Percentiles rank a stretch among this genome's conserved stretches.
Conservation (phyloP, 2,888 invertebrate species). For the Hyposoter didymator region DNA sequence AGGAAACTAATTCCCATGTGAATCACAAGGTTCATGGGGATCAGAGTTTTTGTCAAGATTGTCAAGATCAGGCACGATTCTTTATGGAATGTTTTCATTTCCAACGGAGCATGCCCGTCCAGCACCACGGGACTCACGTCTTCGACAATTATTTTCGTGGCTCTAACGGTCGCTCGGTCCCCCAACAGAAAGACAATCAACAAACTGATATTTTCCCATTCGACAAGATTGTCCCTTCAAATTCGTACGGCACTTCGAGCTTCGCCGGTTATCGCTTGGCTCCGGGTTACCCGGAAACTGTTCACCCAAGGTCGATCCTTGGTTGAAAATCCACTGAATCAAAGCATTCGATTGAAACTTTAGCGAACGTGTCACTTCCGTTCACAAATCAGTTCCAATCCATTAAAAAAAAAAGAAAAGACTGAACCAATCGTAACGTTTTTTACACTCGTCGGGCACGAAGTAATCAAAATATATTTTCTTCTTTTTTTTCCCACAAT, state of each 20-base stretch:
- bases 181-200: neutral
- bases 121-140: slow-evolving; percentile 4
- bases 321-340: slow-evolving; percentile 17
- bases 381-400: neutral
- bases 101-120: neutral
- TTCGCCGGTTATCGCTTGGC: slow-evolving; percentile 40
- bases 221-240: neutral
- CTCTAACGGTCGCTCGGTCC: neutral
- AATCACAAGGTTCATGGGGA: neutral
- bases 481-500: slow-evolving; percentile 4
- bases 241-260: slow-evolving; percentile 41
- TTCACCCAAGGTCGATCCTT: slow-evolving; percentile 32
- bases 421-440: neutral
- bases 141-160: slow-evolving; percentile 36
- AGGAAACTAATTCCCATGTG: neutral
- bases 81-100: neutral
- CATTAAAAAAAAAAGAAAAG: neutral
- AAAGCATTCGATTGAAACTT: neutral
- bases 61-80: slow-evolving; percentile 1
- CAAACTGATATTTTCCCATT: neutral
- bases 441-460: neutral
- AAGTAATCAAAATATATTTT: neutral
- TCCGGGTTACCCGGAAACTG: neutral
- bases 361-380: no score
- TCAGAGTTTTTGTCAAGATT: neutral